phyloP scores from a whole-genome alignment of 2,888 invertebrate species.

The Panzeria rudis region DNA sequence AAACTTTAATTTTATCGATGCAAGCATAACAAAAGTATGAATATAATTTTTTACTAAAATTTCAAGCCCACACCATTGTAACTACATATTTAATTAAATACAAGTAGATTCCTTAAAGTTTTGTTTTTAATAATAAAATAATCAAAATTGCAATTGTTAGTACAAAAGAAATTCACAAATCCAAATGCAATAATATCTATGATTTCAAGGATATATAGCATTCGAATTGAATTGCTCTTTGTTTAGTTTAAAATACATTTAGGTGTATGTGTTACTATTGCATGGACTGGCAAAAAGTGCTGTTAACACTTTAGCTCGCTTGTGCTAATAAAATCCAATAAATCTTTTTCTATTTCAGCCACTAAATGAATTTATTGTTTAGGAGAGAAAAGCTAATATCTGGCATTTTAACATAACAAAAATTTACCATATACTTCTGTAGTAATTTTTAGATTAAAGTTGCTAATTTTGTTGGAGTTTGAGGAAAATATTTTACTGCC shows the following conservation, averaged over 20 bases:
- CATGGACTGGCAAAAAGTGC: neutral
- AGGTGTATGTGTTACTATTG: neutral
- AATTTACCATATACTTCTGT: neutral
- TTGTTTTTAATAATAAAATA: neutral
- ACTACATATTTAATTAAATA: too few relatives aligned
- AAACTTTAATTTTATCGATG: too few relatives aligned
- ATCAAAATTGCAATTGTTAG: neutral
- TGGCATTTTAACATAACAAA: neutral
- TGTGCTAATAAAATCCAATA: constrained; percentile 28
- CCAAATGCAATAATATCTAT: neutral
- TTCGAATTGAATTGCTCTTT: neutral
- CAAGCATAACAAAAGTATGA: neutral
- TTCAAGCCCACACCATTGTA: neutral
- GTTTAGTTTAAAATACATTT: neutral
- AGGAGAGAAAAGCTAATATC: neutral
- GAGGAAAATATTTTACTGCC: neutral
- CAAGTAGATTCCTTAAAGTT: neutral
- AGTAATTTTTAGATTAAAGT: neutral
- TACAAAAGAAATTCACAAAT: neutral
- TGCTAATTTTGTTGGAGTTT: neutral
- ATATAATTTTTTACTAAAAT: neutral
- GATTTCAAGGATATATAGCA: constrained; percentile 6
- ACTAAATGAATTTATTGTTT: neutral
- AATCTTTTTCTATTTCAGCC: constrained; percentile 7
- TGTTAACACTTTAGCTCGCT: constrained; percentile 1